Evolutionary conservation across 2,797 vertebrate genomes (phyloP).

Genomic region (Erithacus rubecula): DNA sequence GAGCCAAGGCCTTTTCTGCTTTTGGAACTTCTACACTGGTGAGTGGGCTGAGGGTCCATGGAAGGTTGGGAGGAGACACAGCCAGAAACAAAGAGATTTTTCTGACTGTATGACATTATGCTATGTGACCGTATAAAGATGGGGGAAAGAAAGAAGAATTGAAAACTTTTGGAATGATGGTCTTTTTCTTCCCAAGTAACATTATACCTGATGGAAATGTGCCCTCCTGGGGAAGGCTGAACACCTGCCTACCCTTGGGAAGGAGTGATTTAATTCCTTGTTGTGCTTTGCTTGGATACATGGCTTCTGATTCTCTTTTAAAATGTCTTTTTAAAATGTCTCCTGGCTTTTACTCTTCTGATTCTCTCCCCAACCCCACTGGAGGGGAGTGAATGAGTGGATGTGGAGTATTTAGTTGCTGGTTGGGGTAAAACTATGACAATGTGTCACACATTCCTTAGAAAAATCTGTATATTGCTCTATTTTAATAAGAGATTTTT

Average conservation of each 20-base stretch:
- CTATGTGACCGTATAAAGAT: neutral
- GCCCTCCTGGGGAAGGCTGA: neutral
- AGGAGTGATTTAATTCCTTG: neutral
- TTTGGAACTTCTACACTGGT: neutral
- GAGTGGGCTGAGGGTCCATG: too few relatives aligned
- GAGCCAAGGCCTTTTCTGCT: neutral
- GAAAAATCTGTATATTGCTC: neutral
- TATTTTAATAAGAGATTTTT: neutral
- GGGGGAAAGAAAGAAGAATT: neutral
- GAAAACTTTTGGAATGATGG: neutral
- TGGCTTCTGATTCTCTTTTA: neutral
- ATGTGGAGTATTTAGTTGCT: neutral
- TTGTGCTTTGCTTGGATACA: neutral
- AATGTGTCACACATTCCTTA: neutral
- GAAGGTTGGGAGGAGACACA: neutral
- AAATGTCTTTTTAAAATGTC: neutral
- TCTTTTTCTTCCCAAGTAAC: neutral
- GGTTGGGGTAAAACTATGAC: neutral
- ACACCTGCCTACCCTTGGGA: neutral
- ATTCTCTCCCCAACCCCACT: neutral
- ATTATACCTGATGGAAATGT: rapidly evolving
- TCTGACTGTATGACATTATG: neutral
- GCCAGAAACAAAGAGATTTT: neutral
- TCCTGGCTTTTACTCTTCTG: neutral
- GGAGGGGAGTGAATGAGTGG: rapidly evolving